A percentile compares a stretch with the other conserved stretches of the same genome.
Conservation (phyloP, 2,797 vertebrate genomes). For the Pseudochirops corinnae region DNA sequence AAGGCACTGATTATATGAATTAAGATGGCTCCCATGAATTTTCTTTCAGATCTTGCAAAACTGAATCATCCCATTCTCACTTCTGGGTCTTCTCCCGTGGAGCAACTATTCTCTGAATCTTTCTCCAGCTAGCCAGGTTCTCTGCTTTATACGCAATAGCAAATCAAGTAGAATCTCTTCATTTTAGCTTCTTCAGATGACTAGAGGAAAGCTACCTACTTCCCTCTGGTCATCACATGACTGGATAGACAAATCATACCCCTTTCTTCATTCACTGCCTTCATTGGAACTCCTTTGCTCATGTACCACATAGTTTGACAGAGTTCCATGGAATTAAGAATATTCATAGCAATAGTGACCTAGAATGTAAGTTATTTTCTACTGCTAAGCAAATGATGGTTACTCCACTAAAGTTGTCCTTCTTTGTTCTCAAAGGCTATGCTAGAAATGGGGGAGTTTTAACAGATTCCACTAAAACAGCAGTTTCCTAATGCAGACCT, state of each 20-base stretch:
- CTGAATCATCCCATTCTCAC: conserved; percentile 35
- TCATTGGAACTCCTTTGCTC: conserved; percentile 25
- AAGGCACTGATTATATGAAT: conserved; percentile 52
- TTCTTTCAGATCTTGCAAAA: conserved; percentile 57
- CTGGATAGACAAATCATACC: background rate
- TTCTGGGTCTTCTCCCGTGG: background rate
- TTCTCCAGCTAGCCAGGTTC: conserved; percentile 31
- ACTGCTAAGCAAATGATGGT: background rate
- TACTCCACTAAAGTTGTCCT: background rate
- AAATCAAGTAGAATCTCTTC: background rate
- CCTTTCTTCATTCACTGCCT: background rate
- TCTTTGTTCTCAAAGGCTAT: background rate
- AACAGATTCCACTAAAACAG: background rate
- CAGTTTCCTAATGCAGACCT: background rate
- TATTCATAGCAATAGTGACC: background rate
- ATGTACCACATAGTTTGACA: conserved; percentile 2
- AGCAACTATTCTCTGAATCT: conserved; percentile 40
- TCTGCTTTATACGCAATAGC: background rate
- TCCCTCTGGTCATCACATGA: background rate
- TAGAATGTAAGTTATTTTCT: conserved; percentile 14
- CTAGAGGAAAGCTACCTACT: background rate
- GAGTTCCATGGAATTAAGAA: conserved; percentile 15
- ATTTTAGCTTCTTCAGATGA: background rate
- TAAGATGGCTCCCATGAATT: conserved; percentile 52
- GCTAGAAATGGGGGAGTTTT: background rate